phyloP scores from a whole-genome alignment of 1,140 invertebrate species.

The Chironomus tepperi region DNA sequence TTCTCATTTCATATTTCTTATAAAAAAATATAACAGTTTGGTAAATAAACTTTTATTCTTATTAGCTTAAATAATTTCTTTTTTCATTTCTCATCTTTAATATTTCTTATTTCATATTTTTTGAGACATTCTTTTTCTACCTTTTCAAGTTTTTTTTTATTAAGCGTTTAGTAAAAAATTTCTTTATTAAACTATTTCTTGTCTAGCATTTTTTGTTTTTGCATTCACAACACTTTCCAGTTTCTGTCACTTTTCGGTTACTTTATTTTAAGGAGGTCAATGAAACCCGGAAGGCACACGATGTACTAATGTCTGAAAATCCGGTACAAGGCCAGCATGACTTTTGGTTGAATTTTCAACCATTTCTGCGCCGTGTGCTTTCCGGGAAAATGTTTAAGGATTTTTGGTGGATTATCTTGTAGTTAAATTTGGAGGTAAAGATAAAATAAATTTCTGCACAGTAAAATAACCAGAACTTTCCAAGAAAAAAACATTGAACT shows the following conservation, averaged over 20 bases:
- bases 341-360: too few species aligned
- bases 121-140: neutral
- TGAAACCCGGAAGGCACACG: too few species aligned
- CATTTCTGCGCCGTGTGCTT: too few species aligned
- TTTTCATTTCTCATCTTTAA: neutral
- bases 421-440: too few species aligned
- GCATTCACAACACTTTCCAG: neutral
- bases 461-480: too few species aligned
- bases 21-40: conserved; percentile 5
- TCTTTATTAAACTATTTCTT: neutral
- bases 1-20: neutral
- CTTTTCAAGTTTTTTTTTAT: neutral
- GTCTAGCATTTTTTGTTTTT: neutral
- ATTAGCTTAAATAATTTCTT: neutral
- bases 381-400: too few species aligned
- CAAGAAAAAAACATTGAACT: too few species aligned
- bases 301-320: too few species aligned
- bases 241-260: conserved; percentile 1
- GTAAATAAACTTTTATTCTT: conserved; percentile 3
- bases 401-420: too few species aligned
- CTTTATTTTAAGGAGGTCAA: too few species aligned
- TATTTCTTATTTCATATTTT: neutral
- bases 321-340: too few species aligned
- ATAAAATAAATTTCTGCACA: too few species aligned
- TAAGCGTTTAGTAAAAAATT: neutral